Base-by-base conservation (phyloP, 2,888 invertebrate genomes). In the Pemphredon lugubris region DNA sequence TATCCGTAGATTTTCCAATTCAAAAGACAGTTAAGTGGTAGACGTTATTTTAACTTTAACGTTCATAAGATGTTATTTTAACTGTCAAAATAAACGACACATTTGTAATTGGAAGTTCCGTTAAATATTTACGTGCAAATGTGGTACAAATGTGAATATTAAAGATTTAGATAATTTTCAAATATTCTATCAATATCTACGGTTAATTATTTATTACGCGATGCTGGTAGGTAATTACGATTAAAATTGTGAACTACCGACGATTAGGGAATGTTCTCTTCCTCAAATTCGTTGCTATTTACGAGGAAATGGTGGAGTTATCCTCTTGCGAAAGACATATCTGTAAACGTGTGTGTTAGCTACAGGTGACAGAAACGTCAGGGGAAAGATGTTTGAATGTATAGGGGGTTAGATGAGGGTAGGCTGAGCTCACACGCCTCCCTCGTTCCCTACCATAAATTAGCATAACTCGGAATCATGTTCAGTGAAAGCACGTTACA, bases 391-490 rank as follows among this genome's bases (percentile, higher is more conserved):
- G n/a, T n/a, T n/a, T n/a, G 42, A 55, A 40, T 61, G 73, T 73
- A 65, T 57, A 59, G 70, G 70, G 54, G 64, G 50, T 53, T 64
- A 50, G 42, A 50, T 66, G 57, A 66, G 61, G 67, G 73, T 77
- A 79, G 77, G 69, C 71, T 63, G 72, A 47, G 77, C 63, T 66
- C 69, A 69, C 73, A 70, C 78, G 75, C 61, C 69, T 69, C 72
- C 77, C 77, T 75, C 77, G 75, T 79, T 80, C 68, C 40, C 68
- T 61, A 45, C 75, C 78, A 83, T 83, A 83, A 83, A 85, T 85
- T 84, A 83, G 79, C 85, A 84, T 85, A 83, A 81, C 76, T 79
- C 72, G 67, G 74, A 64, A 68, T 73, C 73, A 58, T 51, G 68
- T 72, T 74, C 73, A 54, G 47, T 51, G 58, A 59, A 61, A 59